Conservation (phyloP, 2,888 invertebrate genomes). For the Dasysyrphus tricinctus region DNA sequence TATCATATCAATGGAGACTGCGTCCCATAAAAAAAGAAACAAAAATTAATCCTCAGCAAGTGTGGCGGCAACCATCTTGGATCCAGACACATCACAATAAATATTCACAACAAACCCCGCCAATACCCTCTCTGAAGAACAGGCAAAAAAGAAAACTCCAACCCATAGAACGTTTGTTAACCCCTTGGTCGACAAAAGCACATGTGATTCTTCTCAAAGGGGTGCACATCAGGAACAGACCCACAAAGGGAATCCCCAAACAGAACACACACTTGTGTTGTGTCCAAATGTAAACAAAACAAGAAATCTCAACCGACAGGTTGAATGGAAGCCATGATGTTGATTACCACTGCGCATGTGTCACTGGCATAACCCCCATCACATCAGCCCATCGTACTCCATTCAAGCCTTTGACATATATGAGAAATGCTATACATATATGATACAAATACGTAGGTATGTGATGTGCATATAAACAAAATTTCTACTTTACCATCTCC, state of each 20-base stretch:
- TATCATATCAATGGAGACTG: conserved; percentile 56
- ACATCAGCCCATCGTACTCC: background rate
- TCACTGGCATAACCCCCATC: background rate
- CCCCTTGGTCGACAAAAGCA: conserved; percentile 62
- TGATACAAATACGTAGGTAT: background rate
- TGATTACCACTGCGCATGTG: conserved; percentile 60
- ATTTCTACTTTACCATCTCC: background rate
- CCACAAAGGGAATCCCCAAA: conserved; percentile 72
- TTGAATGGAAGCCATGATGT: conserved; percentile 72
- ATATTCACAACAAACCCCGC: conserved; percentile 24
- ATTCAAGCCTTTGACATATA: conserved; percentile 48
- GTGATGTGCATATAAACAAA: background rate
- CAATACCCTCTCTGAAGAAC: conserved; percentile 23
- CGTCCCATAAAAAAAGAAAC: conserved; percentile 59
- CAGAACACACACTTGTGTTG: conserved; percentile 49
- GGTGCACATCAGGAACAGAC: conserved; percentile 31
- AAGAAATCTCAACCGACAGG: conserved; percentile 66
- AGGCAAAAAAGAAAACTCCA: conserved; percentile 33
- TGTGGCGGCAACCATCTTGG: conserved; percentile 73
- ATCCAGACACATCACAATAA: conserved; percentile 60
- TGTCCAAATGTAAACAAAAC: conserved; percentile 71
- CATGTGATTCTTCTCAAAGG: conserved; percentile 67
- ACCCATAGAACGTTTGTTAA: conserved; percentile 71
- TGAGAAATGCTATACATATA: background rate
- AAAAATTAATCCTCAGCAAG: conserved; percentile 61